Base-by-base conservation (phyloP, 2,888 invertebrate genomes). In the Hypselothyrea guttata region DNA sequence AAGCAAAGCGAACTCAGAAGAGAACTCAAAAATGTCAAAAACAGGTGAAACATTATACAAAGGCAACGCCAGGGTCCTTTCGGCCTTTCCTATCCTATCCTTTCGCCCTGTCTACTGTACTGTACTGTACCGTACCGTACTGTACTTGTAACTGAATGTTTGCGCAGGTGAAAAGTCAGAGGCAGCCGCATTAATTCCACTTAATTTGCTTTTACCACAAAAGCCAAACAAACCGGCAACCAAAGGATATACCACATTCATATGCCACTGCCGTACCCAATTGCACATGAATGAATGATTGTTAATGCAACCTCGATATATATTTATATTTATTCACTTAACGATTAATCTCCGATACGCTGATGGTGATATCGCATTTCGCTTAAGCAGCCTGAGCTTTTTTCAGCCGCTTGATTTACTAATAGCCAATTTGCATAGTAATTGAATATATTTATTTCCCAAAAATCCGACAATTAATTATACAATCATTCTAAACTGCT, bases 171-270 rank as follows among this genome's bases (percentile, higher is more conserved):
- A 71, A 77, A 77, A 74, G 83, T 64, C 79, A 71, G 76, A 73
- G 65, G 61, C 54, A 60, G 60, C 40, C 76, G 61, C 61, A 79
- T 79, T 79, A 81, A 72, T 83, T 79, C 81, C 84, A 75, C 70
- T 83, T 79, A 75, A 79, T 79, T 83, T 75, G 81, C 60, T 76
- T 76, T 72, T 65, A 72, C 77, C 77, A 55, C 71, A 75, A 67
- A 69, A 71, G 69, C 64, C 68, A 51, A 53, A 18, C 35, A 15
- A 27, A 9, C 15, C 48, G 46, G 33, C 40, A 49, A 65, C 47
- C 28, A 22, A 22, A 22, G 22, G 22, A 22, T 22, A 22, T 22
- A 22, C 22, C 22, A 22, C 22, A 22, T 22, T 22, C 22, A 22
- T 22, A 22, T 22, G 22, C 3, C 22, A 22, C 5, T 22, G 2